A percentile compares a stretch with the other conserved stretches of the same genome.
Conservation (phyloP, 2,113 vertebrate species). For the Cynoglossus semilaevis region DNA sequence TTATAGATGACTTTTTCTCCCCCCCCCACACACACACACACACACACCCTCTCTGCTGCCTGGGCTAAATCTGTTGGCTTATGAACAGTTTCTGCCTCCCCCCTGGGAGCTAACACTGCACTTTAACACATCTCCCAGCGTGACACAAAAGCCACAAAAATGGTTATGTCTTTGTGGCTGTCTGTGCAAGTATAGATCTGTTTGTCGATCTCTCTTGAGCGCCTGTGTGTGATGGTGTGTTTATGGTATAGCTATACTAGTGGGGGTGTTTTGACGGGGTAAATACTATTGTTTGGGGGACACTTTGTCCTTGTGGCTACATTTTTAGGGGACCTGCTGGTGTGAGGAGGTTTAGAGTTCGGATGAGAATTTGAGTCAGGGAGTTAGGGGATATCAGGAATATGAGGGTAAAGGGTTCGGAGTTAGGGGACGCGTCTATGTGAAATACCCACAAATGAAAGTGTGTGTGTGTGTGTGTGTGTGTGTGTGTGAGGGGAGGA, state of each 20-base stretch:
- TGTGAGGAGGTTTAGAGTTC: too few relatives aligned
- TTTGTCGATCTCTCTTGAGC: neutral
- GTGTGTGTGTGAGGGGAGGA: neutral
- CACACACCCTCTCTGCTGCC: conserved; percentile 13
- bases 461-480: conserved; percentile 7
- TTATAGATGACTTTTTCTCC: too few relatives aligned
- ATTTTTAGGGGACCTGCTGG: too few relatives aligned
- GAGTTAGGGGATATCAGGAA: too few relatives aligned
- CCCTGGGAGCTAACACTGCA: conserved; percentile 19
- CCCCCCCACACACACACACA: too few relatives aligned
- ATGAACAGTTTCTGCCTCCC: conserved; percentile 32
- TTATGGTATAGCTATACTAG: too few relatives aligned
- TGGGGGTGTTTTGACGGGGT: too few relatives aligned
- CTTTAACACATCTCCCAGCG: conserved; percentile 24
- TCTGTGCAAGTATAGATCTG: neutral
- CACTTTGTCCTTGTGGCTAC: too few relatives aligned
- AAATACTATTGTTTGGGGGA: too few relatives aligned
- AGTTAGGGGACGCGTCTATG: too few relatives aligned
- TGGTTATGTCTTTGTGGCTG: neutral
- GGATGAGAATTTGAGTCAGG: too few relatives aligned
- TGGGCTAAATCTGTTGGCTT: conserved; percentile 17
- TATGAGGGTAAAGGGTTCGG: too few relatives aligned
- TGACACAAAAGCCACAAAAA: conserved; percentile 10
- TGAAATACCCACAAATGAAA: neutral
- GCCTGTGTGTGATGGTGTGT: neutral